A percentile compares a stretch with the other conserved stretches of the same genome.
These are phyloP conservation scores for Xenus cinereus DNA, from an alignment of 2,113 vertebrate species.

Conservation along the genomic window DNA sequence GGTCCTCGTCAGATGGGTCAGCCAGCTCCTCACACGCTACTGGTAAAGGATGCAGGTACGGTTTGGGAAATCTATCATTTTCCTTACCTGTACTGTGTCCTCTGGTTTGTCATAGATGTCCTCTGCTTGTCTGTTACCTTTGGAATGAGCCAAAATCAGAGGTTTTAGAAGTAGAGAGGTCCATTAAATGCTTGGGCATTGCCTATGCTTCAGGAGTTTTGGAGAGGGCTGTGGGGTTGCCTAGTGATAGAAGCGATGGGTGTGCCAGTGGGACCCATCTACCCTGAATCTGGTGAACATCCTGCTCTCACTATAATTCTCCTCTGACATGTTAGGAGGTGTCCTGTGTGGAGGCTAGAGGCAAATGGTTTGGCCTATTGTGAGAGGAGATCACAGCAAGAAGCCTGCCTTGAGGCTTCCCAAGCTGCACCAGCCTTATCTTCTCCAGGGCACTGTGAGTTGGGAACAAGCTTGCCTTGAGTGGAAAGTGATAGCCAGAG, in stretches of 20 bases:
- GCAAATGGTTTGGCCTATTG: not conserved
- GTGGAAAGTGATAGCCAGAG: not conserved
- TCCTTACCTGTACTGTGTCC: slow-evolving; percentile 2
- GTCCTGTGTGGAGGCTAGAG: not conserved
- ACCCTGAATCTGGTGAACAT: not conserved
- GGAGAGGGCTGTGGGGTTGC: not conserved
- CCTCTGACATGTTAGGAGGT: not conserved
- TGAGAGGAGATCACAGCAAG: not conserved
- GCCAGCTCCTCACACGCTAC: not conserved
- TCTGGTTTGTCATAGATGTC: not conserved
- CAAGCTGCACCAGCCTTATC: not conserved
- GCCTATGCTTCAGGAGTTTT: not conserved
- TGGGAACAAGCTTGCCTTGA: not conserved
- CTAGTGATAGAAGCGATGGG: not conserved
- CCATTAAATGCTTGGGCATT: not conserved
- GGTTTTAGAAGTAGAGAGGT: not conserved
- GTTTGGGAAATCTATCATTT: accelerated
- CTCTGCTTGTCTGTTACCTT: slow-evolving; percentile 13
- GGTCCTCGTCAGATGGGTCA: not conserved
- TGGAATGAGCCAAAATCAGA: not conserved
- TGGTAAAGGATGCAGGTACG: not conserved
- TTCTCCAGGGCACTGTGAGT: not conserved
- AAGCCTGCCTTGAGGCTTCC: not conserved
- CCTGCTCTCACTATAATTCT: not conserved
- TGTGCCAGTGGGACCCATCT: not conserved